Evolutionary conservation across 2,888 invertebrate genomes (phyloP).

Genomic region (Eulithis testata): DNA sequence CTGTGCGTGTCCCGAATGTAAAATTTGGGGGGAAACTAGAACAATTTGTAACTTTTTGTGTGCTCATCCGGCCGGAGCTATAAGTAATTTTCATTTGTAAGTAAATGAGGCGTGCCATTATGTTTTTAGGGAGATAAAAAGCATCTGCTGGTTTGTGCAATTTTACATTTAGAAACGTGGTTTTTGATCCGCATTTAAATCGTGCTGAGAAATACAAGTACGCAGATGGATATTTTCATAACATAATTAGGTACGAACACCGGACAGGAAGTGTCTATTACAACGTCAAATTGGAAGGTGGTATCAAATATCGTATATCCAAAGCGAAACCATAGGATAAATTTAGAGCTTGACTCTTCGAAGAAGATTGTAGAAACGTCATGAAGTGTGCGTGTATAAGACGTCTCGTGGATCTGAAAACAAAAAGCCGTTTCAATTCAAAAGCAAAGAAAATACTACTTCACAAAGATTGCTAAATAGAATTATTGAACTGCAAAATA

Average conservation of each 20-base stretch:
- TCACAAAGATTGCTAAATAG: conserved; percentile 12
- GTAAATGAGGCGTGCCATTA: conserved; percentile 45
- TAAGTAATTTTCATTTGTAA: conserved; percentile 58
- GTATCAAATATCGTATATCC: background rate
- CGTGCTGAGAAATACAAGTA: background rate
- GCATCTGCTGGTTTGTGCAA: conserved; percentile 35
- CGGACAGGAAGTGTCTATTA: too few relatives aligned
- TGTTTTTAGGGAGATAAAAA: conserved; percentile 36
- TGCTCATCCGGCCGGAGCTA: conserved; percentile 52
- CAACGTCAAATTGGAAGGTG: too few relatives aligned
- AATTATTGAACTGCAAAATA: conserved; percentile 29
- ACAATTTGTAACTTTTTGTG: conserved; percentile 75
- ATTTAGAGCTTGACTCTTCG: too few relatives aligned
- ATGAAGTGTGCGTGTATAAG: background rate
- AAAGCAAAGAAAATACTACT: conserved; percentile 12
- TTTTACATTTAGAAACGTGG: conserved; percentile 4
- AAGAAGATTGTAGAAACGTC: too few relatives aligned
- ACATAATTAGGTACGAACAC: too few relatives aligned
- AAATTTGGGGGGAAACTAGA: conserved; percentile 76
- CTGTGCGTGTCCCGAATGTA: conserved; percentile 75
- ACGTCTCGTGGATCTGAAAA: conserved; percentile 10
- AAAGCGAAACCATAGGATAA: too few relatives aligned
- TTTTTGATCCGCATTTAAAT: conserved; percentile 1
- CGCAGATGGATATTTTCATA: background rate
- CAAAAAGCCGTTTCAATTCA: background rate